phyloP scores from a whole-genome alignment of 2,888 invertebrate species.

The Harpagoxenus sublaevis region DNA sequence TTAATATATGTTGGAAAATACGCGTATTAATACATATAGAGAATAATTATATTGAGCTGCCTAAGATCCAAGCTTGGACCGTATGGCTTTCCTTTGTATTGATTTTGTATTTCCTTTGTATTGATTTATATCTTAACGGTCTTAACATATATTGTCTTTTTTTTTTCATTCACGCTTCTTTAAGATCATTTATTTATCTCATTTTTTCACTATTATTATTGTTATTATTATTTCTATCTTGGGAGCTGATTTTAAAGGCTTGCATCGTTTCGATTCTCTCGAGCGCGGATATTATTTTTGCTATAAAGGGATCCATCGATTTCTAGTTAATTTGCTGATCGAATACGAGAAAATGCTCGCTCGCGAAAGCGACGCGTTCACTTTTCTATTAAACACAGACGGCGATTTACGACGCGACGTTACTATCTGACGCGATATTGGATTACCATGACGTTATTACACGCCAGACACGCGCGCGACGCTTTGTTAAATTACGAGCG shows the following conservation, averaged over 20 bases:
- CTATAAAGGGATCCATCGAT: constrained; percentile 2
- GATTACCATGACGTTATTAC: constrained; percentile 56
- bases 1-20: no score
- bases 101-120: no score
- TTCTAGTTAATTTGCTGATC: constrained; percentile 35
- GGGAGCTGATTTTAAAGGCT: neutral
- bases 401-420: constrained; percentile 47
- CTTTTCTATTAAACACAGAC: constrained; percentile 52
- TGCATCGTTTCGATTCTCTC: no score
- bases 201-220: neutral
- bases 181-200: neutral
- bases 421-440: constrained; percentile 53
- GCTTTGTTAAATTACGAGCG: constrained; percentile 56
- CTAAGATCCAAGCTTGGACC: no score
- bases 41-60: no score
- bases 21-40: no score
- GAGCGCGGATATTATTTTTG: neutral
- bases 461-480: constrained; percentile 51
- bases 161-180: neutral
- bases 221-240: neutral
- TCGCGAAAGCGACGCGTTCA: constrained; percentile 22
- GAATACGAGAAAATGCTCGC: constrained; percentile 14
- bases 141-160: no score
- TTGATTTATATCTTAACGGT: no score
- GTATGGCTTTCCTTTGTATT: no score